phyloP scores from a whole-genome alignment of 2,113 vertebrate genomes.

The Capra hircus region DNA sequence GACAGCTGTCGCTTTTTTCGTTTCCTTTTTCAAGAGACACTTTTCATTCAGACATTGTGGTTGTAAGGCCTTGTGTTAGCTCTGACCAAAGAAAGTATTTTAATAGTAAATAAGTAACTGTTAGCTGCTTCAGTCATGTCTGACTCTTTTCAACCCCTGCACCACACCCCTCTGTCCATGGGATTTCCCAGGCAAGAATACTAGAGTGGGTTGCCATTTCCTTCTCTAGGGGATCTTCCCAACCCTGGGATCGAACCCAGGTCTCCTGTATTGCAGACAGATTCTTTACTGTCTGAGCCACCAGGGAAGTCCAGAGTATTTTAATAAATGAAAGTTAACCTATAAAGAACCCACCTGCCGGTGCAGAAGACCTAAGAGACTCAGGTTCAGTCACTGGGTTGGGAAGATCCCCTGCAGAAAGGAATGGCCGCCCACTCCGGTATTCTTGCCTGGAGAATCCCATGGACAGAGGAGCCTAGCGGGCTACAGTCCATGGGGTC shows the following conservation, averaged over 20 bases:
- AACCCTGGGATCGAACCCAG: neutral
- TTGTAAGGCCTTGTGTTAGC: neutral
- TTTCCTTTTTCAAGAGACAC: neutral
- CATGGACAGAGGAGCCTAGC: neutral
- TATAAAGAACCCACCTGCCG: neutral
- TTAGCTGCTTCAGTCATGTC: neutral
- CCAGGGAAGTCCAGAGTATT: neutral
- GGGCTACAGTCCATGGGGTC: neutral
- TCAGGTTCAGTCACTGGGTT: neutral
- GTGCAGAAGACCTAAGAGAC: neutral
- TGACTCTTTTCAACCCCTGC: fast-evolving
- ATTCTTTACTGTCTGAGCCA: neutral
- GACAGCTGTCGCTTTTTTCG: neutral
- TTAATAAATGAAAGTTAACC: neutral
- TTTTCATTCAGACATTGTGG: neutral
- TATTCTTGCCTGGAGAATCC: neutral
- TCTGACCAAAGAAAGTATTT: neutral
- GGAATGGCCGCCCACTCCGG: neutral
- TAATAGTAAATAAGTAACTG: neutral
- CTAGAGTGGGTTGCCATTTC: neutral
- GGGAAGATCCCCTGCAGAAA: neutral
- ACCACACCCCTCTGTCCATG: neutral
- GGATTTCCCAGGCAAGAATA: neutral
- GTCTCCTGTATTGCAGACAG: neutral
- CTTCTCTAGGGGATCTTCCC: neutral